Conservation (phyloP, 2,113 vertebrate species). For the Pseudois nayaur region DNA sequence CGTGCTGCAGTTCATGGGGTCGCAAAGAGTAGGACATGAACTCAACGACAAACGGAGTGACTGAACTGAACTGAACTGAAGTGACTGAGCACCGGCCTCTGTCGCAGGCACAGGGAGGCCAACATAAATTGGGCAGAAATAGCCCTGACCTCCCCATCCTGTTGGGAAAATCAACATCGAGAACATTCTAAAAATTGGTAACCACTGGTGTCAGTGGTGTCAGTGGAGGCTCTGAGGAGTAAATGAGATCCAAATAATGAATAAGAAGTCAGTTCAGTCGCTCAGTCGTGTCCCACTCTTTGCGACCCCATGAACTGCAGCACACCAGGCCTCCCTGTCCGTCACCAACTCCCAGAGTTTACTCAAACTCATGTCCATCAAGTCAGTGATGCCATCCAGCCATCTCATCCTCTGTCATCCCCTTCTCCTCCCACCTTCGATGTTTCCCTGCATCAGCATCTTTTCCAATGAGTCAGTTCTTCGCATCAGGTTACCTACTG, state of each 20-base stretch:
- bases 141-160: not conserved
- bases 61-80: not conserved
- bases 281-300: rapidly evolving
- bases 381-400: not conserved
- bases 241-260: not conserved
- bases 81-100: not conserved
- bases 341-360: not conserved
- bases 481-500: not conserved
- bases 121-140: not conserved
- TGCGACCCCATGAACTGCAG: not conserved
- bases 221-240: not conserved
- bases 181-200: not conserved
- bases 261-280: not conserved
- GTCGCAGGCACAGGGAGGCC: not conserved
- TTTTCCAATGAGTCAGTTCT: not conserved
- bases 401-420: not conserved
- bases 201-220: not conserved
- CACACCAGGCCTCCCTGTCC: not conserved
- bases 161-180: not conserved
- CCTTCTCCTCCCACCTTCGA: not conserved
- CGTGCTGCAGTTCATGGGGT: not conserved
- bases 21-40: not conserved
- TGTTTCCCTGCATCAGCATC: not conserved
- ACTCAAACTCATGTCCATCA: not conserved
- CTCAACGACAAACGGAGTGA: rapidly evolving